A percentile compares a stretch with the other conserved stretches of the same genome.
Conservation (phyloP, 2,888 invertebrate genomes). For the Eilema griseolum region DNA sequence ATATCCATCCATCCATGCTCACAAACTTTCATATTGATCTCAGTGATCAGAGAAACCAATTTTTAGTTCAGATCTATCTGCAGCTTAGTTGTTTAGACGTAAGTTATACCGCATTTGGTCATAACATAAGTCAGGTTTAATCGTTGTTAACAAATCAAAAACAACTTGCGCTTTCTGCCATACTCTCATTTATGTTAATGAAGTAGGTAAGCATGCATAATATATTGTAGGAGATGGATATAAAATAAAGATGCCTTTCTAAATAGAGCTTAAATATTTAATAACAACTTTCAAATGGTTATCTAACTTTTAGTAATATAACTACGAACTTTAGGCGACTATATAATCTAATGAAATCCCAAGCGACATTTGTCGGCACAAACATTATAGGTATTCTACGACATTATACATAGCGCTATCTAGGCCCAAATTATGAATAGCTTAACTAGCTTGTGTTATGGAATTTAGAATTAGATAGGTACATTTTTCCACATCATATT, state of each 20-base stretch:
- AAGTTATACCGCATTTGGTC: background rate
- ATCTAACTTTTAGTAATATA: conserved; percentile 36
- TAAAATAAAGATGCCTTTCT: conserved; percentile 41
- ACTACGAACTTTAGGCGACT: conserved; percentile 2
- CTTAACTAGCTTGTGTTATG: too few species aligned
- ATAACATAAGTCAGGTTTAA: background rate
- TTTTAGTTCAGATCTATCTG: background rate
- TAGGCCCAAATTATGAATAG: too few species aligned
- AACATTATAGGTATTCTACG: too few species aligned
- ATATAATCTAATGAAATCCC: background rate
- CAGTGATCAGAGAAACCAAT: background rate
- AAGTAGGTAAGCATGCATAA: conserved; percentile 53
- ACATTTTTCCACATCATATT: too few species aligned
- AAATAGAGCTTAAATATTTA: conserved; percentile 35
- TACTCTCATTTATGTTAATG: conserved; percentile 44
- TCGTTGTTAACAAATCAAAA: conserved; percentile 70
- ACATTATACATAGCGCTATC: too few species aligned
- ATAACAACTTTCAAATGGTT: conserved; percentile 52
- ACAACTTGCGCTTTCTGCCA: conserved; percentile 51
- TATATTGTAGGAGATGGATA: conserved; percentile 34
- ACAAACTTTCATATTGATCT: background rate
- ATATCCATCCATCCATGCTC: background rate
- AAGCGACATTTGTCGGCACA: too few species aligned
- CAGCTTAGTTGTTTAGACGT: background rate
- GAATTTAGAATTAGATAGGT: too few species aligned